Base-by-base conservation (phyloP, 2,797 vertebrate species). In the Zonotrichia albicollis region DNA sequence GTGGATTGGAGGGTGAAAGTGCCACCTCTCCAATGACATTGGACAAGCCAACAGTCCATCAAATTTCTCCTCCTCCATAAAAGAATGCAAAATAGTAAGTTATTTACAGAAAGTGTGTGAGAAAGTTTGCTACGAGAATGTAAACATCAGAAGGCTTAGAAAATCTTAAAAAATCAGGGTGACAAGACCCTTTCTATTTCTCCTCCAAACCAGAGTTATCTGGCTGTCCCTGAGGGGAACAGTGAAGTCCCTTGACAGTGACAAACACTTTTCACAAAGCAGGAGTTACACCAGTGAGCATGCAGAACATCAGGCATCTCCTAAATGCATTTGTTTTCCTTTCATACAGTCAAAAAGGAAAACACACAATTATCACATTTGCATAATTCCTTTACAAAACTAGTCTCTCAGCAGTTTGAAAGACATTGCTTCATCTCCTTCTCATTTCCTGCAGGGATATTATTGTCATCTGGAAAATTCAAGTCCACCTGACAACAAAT, bases 381-480 rank as follows among this genome's bases (percentile, higher is more conserved):
- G 26, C 66, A 70, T 77, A 76, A 78, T 50, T 78, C 38, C 70
- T 66, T 50, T n/a, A 42, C 32, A 76, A 83, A 88, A 42, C 34
- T 25, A 9, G n/a, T 45, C 61, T 57, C 54, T 86, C 82, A 45
- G 79, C 25, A 70, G 36, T 62, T 90, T 84, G 64, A 78, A 79
- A 91, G 55, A 57, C 62, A 17, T 80, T 65, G 38, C 54, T 89
- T 90, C 61, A 67, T 64, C 48, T 66, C 64, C 26, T 53, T 43
- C 51, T 34, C 53, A 40, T 87, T 91, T 90, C 67, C 85, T 90
- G 54, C 71, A 71, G 48, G 60, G 50, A 72, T 75, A 51, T 86
- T 58, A 54, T 4, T 42, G 25, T 90, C 73, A 84, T 64, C 80
- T 87, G 93, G 90, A 90, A 96, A 93, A 81, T 74, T 71, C 19